These are phyloP conservation scores for Erinaceus europaeus DNA, from an alignment of 2,113 vertebrate genomes.

Conservation along the genomic window DNA sequence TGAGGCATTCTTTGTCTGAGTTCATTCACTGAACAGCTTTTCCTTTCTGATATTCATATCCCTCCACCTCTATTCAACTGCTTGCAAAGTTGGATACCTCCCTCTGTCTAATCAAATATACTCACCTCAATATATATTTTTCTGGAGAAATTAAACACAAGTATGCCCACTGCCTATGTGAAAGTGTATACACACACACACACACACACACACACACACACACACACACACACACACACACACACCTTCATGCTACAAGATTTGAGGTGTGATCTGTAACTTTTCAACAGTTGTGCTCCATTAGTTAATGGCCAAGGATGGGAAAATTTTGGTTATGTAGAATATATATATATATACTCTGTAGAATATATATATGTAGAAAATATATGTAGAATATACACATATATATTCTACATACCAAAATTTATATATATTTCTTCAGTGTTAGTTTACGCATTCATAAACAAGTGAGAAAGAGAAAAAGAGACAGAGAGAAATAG, in stretches of 20 bases:
- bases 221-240: too few species aligned
- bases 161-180: accelerated
- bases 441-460: too few species aligned
- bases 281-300: background rate
- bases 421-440: too few species aligned
- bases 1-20: background rate
- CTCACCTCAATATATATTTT: background rate
- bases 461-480: too few species aligned
- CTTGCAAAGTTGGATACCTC: background rate
- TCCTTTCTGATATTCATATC: background rate
- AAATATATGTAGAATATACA: too few species aligned
- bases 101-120: background rate
- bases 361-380: too few species aligned
- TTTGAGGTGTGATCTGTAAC: background rate
- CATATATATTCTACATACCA: too few species aligned
- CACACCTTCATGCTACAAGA: accelerated
- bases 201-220: too few species aligned
- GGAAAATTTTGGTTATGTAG: background rate
- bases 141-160: background rate
- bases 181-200: accelerated
- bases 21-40: background rate
- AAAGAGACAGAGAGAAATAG: too few species aligned
- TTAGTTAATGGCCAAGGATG: background rate
- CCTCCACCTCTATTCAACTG: background rate
- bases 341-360: too few species aligned